A percentile compares a stretch with the other conserved stretches of the same genome.
Conservation (phyloP, 2,113 vertebrate genomes). For the Aldabrachelys gigantea region DNA sequence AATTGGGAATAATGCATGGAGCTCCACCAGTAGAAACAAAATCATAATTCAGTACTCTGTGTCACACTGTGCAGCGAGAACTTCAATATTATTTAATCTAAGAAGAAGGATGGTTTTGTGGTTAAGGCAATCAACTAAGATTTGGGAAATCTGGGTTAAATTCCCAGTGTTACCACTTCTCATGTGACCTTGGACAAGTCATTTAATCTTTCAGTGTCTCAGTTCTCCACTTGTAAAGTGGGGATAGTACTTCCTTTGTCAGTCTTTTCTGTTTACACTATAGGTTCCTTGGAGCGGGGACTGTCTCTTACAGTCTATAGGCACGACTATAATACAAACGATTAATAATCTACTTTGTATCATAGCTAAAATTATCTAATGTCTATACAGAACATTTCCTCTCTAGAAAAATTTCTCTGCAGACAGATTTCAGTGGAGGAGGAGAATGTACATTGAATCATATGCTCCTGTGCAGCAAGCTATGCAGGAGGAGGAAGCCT, state of each 20-base stretch:
- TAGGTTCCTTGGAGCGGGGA: neutral
- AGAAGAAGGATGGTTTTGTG: too few relatives aligned
- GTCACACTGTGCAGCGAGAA: neutral
- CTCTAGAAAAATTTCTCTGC: neutral
- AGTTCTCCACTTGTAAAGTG: too few relatives aligned
- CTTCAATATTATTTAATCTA: neutral
- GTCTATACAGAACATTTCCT: neutral
- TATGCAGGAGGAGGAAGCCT: neutral
- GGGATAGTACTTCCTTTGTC: neutral
- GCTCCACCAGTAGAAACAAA: neutral
- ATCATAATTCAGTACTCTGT: neutral
- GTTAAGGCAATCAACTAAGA: too few relatives aligned
- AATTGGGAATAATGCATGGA: neutral
- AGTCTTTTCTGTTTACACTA: neutral
- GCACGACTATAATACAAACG: neutral
- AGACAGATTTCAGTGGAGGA: neutral
- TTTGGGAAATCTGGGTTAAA: too few relatives aligned
- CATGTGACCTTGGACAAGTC: too few relatives aligned
- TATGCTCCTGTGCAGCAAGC: neutral
- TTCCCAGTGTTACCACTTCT: too few relatives aligned
- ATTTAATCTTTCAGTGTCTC: too few relatives aligned
- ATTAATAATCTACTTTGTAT: neutral
- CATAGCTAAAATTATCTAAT: neutral
- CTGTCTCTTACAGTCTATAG: neutral
- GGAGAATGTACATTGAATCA: neutral